Base-by-base conservation (phyloP, 2,888 invertebrate genomes). In the Entomobrya proxima region DNA sequence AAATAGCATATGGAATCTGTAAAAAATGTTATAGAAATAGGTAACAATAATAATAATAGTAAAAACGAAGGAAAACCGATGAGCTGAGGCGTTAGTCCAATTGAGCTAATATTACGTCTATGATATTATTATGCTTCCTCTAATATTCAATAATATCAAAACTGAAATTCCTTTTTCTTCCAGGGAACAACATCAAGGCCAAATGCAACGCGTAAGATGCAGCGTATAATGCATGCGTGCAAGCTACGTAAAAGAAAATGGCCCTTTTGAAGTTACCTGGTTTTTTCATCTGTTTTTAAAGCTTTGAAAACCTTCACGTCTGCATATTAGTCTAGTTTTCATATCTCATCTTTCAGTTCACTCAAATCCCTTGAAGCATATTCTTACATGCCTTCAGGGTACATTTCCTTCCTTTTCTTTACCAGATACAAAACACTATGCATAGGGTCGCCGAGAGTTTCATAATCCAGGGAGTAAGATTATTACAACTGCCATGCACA, bases 371-470 rank as follows among this genome's bases (percentile, higher is more conserved):
- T 84, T 77, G 47, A 32, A 84, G 77, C 77, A 58, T 27, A 69
- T 44, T 69, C n/a, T n/a, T 21, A 32, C 52, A 52, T 84, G 69
- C 77, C 84, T 77, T 77, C 72, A 84, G 84, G 83, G 84, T 55
- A 84, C 79, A 35, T 40, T 15, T 44, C 44, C 27, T 58, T 58
- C 24, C 64, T 40, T 67, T 24, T 6, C 24, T 15, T 67, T 9
- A n/a, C 11, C 35, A 21, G 1, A 13, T 7, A 27, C 9, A 35
- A 64, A 5, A 37, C n/a, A 35, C 18, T 32, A 40, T n/a, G n/a
- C n/a, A n/a, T n/a, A n/a, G n/a, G n/a, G 69, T 24, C 44, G 24
- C 35, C 64, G 24, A 18, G 47, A 27, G 47, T 72, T 72, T 72
- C 47, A 72, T 72, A 72, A 72, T 72, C 72, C 72, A 72, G 64